Conservation (phyloP, 2,113 vertebrate species). For the Brevimyrus niger region DNA sequence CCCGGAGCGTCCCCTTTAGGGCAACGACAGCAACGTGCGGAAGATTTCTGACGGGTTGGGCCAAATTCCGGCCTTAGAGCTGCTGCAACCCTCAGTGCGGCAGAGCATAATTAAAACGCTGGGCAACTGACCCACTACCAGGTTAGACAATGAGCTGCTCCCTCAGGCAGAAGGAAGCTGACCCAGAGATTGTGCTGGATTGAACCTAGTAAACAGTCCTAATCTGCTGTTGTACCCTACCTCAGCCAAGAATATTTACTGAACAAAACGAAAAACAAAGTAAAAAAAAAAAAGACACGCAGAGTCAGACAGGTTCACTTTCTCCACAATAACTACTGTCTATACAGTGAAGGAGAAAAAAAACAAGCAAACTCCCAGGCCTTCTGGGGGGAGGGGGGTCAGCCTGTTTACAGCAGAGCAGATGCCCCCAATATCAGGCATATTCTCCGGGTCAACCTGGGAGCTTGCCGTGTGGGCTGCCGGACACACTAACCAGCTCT, state of each 20-base stretch:
- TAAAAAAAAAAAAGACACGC: background rate
- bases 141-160: background rate
- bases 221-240: background rate
- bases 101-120: background rate
- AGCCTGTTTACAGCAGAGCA: background rate
- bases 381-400: background rate
- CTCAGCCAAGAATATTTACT: background rate
- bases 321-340: background rate
- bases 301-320: background rate
- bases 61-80: background rate
- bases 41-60: background rate
- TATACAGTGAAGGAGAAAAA: background rate
- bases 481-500: background rate
- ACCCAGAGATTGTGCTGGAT: background rate
- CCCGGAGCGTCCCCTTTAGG: background rate
- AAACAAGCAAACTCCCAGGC: background rate
- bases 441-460: background rate
- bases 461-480: background rate
- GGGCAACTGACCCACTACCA: background rate
- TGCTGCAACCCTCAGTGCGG: background rate
- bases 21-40: background rate
- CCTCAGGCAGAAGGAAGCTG: background rate
- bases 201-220: background rate
- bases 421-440: background rate
- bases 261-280: background rate